Evolutionary conservation across 2,888 invertebrate genomes (phyloP), one percentile per base, ranked within the genome.

Genomic region (Thymelicus lineola): DNA sequence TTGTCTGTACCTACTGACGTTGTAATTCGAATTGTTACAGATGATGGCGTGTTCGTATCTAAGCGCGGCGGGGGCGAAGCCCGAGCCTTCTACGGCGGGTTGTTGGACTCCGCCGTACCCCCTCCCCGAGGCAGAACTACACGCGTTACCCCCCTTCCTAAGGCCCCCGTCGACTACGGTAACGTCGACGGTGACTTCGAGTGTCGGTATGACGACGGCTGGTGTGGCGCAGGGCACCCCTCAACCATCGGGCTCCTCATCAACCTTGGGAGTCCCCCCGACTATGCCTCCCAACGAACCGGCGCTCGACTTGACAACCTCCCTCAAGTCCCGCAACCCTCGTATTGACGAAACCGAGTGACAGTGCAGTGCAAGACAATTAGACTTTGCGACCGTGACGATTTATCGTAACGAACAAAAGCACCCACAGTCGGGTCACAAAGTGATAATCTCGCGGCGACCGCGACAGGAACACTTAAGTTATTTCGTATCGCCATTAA

Each of bases 41-140:
- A 93, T 94, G 93, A 94, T 94, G 94, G 90, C 93, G 80, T 94
- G 93, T 80, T 94, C 94, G 74, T 94, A 93, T 78, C 81, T 94
- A 77, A 92, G 90, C 77, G 87, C 94, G 69, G 76, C 86, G 72
- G 85, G 84, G 48, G 81, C 83, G 80, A 87, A 86, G 75, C 82
- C 87, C 36, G 88, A 86, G 76, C 76, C 81, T 17, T 77, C 85
- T 14, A 81, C 84, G 68, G 87, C 90, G 38, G 86, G 85, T 14
- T 91, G 90, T 74, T 93, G 90, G 92, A 87, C 87, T 71, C 90
- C 88, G n/a, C 89, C 88, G 12, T 76, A 76, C 60, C 77, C 81
- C 57, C 80, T 81, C 76, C 77, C 80, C 17, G 75, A 76, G 72
- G 75, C 76, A 35, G 75, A 74, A 7, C 50, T 57, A 63, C 76